phyloP scores from a whole-genome alignment of 2,797 vertebrate genomes.

The Trachurus trachurus region DNA sequence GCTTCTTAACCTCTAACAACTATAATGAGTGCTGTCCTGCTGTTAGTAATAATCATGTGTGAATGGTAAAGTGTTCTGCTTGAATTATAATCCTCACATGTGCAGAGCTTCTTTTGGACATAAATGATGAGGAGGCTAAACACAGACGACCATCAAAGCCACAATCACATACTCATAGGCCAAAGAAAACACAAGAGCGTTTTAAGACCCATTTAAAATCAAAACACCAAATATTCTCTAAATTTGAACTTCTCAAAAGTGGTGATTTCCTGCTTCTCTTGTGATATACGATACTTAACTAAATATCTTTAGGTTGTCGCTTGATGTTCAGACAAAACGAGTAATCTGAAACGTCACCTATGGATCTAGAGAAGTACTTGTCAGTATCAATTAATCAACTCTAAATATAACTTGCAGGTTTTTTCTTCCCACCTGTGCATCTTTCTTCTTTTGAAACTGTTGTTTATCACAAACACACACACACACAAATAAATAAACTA shows the following conservation, averaged over 20 bases:
- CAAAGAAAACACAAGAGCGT: constrained; percentile 24
- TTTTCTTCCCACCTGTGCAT: no score
- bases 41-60: not conserved
- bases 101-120: not conserved
- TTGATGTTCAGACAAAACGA: no score
- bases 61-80: not conserved
- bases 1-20: constrained; percentile 10
- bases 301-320: no score
- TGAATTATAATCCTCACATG: constrained; percentile 1
- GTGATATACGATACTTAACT: not conserved
- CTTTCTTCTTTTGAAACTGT: no score
- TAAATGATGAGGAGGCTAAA: constrained; percentile 16
- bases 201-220: not conserved
- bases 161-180: constrained; percentile 14
- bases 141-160: constrained; percentile 24
- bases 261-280: not conserved
- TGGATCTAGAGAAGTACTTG: no score
- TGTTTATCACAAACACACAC: no score
- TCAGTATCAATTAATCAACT: not conserved
- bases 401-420: not conserved
- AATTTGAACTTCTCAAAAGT: not conserved
- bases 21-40: not conserved
- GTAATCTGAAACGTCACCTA: no score
- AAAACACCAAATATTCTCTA: not conserved
- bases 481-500: no score